Percentiles rank a stretch among this genome's conserved stretches.
Conservation (phyloP, 2,797 vertebrate species). For the Hippopotamyrus pictus region DNA sequence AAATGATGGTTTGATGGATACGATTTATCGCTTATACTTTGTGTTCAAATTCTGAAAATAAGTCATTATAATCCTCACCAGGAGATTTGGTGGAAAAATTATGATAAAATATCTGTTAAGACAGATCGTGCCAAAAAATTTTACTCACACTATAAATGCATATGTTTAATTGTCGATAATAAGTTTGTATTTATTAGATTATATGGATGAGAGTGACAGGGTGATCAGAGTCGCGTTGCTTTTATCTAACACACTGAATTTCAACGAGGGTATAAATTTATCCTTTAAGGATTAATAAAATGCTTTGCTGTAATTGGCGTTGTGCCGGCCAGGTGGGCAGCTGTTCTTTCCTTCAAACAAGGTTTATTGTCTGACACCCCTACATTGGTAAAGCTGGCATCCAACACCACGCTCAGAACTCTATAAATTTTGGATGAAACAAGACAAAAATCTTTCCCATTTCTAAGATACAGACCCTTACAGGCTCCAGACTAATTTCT, state of each 20-base stretch:
- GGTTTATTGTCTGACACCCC: background rate
- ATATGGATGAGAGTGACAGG: background rate
- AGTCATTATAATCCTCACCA: background rate
- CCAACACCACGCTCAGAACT: background rate
- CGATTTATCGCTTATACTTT: background rate
- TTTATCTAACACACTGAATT: background rate
- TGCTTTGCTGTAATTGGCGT: background rate
- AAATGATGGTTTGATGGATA: background rate
- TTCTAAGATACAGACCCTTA: background rate
- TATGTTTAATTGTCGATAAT: background rate
- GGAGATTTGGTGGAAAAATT: background rate
- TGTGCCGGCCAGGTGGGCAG: background rate
- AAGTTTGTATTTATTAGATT: background rate
- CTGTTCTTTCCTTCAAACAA: background rate
- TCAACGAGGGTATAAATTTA: background rate
- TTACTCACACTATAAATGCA: background rate
- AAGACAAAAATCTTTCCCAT: background rate
- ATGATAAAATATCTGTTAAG: background rate
- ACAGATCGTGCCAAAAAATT: background rate
- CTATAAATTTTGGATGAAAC: background rate
- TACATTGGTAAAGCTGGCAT: background rate
- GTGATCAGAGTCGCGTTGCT: background rate
- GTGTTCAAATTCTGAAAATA: background rate
- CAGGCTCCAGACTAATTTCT: background rate
- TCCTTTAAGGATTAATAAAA: background rate